Percentiles rank a stretch among this genome's conserved stretches.
phyloP scores from a whole-genome alignment of 2,113 vertebrate species.

The Dasypus novemcinctus region DNA sequence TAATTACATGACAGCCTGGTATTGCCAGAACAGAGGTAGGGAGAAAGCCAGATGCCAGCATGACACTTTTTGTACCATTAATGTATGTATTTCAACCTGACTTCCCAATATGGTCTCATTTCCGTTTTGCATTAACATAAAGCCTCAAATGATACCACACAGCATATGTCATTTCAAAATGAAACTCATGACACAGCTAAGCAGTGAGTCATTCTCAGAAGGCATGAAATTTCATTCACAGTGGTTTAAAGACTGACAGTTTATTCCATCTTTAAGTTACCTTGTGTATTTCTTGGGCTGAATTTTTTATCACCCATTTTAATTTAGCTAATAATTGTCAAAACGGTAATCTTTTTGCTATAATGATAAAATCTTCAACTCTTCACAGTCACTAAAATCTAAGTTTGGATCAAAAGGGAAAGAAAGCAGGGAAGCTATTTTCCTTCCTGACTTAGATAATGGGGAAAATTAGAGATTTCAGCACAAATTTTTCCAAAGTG shows the following conservation, averaged over 20 bases:
- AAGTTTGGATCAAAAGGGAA: constrained; percentile 11
- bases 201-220: constrained; percentile 43
- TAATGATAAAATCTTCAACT: constrained; percentile 37
- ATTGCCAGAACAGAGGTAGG: background rate
- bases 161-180: constrained; percentile 58
- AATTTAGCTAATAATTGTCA: background rate
- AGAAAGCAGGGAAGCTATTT: background rate
- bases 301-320: constrained; percentile 22
- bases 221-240: constrained; percentile 66
- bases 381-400: background rate
- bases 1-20: background rate
- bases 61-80: constrained; percentile 41
- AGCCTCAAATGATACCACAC: constrained; percentile 43
- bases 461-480: constrained; percentile 22
- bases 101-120: constrained; percentile 53
- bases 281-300: background rate
- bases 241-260: constrained; percentile 36
- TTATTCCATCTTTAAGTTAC: constrained; percentile 39
- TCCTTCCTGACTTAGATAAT: constrained; percentile 36
- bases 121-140: constrained; percentile 69
- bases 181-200: constrained; percentile 36
- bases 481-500: constrained; percentile 8
- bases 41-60: background rate
- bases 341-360: background rate
- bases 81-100: constrained; percentile 61